Base-by-base conservation (phyloP, 35 echinoderm and acorn worm genomes). In the Chiridota heheva region DNA sequence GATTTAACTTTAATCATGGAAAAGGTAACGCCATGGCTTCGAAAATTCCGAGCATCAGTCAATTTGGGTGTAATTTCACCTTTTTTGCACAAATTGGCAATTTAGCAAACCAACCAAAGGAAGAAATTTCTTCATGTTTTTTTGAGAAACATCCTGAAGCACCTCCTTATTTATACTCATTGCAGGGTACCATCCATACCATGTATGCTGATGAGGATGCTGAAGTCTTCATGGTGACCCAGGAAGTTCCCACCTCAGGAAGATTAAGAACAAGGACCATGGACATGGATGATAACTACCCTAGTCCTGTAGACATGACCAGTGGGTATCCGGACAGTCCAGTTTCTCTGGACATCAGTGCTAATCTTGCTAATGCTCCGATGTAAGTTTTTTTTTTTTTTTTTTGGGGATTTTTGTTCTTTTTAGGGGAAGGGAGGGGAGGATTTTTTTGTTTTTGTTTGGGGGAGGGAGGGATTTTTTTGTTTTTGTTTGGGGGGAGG, bases 331-430 rank as follows among this genome's bases (percentile, higher is more conserved):
- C 60, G 0, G 85, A 87, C 33, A 80, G 73, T n/a, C 85, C 85
- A 0, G 57, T 80, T 38, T 80, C 73, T 26, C 84, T 75, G 2
- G 75, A 78, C 75, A 60, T 58, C 5, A 35, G 51, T 26, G 75
- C 75, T 17, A 78, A 78, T 58, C 53, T 78, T 36, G 75, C 75
- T 56, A 85, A 98, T 65, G 88, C 95, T 65, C 92, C 95, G 37
- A 44, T 98, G 95, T 98, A 86, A 91, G 95, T 98, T 31, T 30
- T 29, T 67, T n/a, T 27, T 1, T 16, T 34, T 36, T 16, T 67
- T 18, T 36, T 0, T 39, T 40, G n/a, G 65, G 65, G 65, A 36
- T 37, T 1, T 0, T 4, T 13, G 4, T 1, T 29, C n/a, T n/a
- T n/a, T n/a, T n/a, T n/a, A n/a, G n/a, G n/a, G n/a, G n/a, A n/a